These are phyloP conservation scores for Uromys caudimaculatus DNA, from an alignment of 2,797 vertebrate species.

Conservation along the genomic window DNA sequence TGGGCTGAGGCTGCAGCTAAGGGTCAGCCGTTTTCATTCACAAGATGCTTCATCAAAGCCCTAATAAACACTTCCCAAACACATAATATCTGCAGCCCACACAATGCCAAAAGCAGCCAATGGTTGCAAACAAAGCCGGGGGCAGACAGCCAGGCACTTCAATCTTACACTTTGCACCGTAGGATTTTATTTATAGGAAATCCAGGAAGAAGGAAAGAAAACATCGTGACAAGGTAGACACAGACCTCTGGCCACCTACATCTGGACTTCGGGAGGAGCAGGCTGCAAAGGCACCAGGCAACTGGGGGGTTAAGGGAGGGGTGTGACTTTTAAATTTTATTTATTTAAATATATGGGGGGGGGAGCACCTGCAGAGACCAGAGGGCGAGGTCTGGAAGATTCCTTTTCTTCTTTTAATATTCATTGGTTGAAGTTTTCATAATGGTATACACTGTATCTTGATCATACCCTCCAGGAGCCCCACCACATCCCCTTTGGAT, in stretches of 20 bases:
- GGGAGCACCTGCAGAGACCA: not conserved
- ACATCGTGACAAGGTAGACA: not conserved
- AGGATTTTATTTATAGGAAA: not conserved
- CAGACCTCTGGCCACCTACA: not conserved
- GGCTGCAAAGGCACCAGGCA: not conserved
- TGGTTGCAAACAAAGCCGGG: not conserved
- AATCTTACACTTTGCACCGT: not conserved
- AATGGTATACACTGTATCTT: not conserved
- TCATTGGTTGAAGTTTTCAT: not conserved
- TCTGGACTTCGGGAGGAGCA: too few species aligned
- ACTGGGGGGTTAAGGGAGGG: not conserved
- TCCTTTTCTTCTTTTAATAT: not conserved
- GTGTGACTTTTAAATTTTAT: not conserved
- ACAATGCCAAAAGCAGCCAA: not conserved
- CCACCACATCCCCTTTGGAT: not conserved
- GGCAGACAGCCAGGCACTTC: not conserved
- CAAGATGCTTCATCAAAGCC: constrained; percentile 12
- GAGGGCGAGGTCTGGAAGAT: not conserved
- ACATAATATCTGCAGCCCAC: constrained; percentile 43
- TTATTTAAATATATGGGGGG: not conserved
- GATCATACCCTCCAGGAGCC: not conserved
- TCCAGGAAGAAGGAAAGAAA: not conserved
- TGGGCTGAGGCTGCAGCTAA: not conserved
- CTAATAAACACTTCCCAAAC: constrained; percentile 64
- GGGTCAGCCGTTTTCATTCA: constrained; percentile 39